Evolutionary conservation across 2,797 vertebrate genomes (phyloP), one percentile per base, ranked within the genome.

Genomic region (Lindbergichthys nudifrons): DNA sequence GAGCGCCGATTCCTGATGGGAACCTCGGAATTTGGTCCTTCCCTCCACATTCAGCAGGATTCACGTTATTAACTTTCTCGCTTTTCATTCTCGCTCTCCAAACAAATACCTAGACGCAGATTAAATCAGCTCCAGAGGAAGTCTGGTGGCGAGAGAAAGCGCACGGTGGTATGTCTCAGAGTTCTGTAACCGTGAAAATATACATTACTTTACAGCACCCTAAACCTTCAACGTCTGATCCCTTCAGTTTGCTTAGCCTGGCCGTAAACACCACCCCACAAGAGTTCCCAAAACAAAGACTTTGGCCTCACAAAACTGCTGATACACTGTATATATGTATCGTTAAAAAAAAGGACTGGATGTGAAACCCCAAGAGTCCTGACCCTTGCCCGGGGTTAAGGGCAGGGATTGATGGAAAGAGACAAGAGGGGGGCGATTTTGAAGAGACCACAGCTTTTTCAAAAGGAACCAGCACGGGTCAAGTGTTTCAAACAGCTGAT

Each of bases 31-130:
- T 7, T 8, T 16, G 1, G 23, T 76, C 71, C 57, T 69, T 83
- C 80, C 73, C 82, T 83, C 65, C 75, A 65, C 64, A 53, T 86
- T 88, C 88, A 85, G 86, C 84, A 73, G 57, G 82, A 87, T 81
- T 86, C 56, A 45, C 68, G 13, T 85, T 87, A 91, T 92, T 91
- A 87, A 84, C 79, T 63, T 68, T 71, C 41, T 63, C 15, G 2
- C 78, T 87, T 62, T 84, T 86, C 57, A 21, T 68, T 76, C 61
- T 39, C 32, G 2, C 62, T 87, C 80, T 85, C 81, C 80, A 92
- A 88, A 90, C 87, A 90, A 89, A 91, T 73, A 87, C 50, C 65
- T 12, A 32, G 58, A 66, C 5, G 10, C 14, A 36, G 52, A 62
- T 47, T 23, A 61, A 21, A 30, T 65, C n/a, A 8, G 51, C 61